Evolutionary conservation across 53 echinoderm and acorn worm genomes (phyloP).

Genomic region (Antedon mediterranea): DNA sequence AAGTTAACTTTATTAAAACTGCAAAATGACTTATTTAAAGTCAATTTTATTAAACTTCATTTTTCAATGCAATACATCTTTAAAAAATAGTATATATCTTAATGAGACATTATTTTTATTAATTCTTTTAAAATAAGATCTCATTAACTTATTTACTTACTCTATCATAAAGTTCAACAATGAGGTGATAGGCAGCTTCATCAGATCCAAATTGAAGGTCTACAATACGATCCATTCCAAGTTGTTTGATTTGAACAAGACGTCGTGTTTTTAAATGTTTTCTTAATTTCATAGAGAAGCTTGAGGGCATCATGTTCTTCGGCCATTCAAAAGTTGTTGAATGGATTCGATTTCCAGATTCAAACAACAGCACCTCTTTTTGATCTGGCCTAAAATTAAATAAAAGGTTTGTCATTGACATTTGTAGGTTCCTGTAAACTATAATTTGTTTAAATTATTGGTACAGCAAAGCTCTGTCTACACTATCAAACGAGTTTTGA

Average conservation of each 20-base stretch:
- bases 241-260: slow-evolving; percentile 56
- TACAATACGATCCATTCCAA: slow-evolving; percentile 81
- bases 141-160: slow-evolving; percentile 9
- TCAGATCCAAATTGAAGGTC: slow-evolving; percentile 92
- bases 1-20: too few species aligned
- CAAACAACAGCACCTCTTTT: slow-evolving; percentile 76
- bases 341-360: slow-evolving; percentile 78
- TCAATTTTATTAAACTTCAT: too few species aligned
- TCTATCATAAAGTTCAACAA: slow-evolving; percentile 90
- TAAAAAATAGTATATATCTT: too few species aligned
- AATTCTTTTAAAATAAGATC: too few species aligned
- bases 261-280: slow-evolving; percentile 67
- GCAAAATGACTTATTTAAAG: too few species aligned
- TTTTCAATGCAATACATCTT: not conserved
- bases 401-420: too few species aligned
- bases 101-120: too few species aligned
- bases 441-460: too few species aligned
- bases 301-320: slow-evolving; percentile 87
- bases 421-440: too few species aligned
- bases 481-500: too few species aligned
- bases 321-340: slow-evolving; percentile 94
- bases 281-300: slow-evolving; percentile 88
- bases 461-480: too few species aligned
- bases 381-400: slow-evolving; percentile 40
- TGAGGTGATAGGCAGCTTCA: slow-evolving; percentile 87